phyloP scores from a whole-genome alignment of 2,797 vertebrate species.

The Helicolenus hilgendorfi region DNA sequence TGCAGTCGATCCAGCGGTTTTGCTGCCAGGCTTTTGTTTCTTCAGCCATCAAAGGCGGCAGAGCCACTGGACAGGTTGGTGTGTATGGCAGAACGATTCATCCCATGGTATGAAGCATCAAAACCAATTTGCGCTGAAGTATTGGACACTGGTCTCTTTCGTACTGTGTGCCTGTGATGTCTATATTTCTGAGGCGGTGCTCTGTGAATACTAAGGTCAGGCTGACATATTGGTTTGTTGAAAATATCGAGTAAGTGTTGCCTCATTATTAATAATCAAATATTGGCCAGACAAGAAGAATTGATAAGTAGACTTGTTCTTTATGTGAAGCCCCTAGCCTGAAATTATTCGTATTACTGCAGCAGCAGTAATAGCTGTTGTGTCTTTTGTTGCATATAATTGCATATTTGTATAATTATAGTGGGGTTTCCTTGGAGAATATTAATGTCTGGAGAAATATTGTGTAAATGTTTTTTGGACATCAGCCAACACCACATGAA shows the following conservation, averaged over 20 bases:
- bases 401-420: background rate
- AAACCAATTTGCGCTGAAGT: slow-evolving; percentile 59
- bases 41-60: slow-evolving; percentile 63
- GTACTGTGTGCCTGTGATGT: slow-evolving; percentile 54
- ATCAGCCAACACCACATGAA: background rate
- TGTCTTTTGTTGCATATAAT: background rate
- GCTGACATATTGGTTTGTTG: slow-evolving; percentile 43
- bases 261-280: slow-evolving; percentile 53
- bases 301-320: slow-evolving; percentile 6
- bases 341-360: background rate
- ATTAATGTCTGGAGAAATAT: background rate
- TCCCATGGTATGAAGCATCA: slow-evolving; percentile 61
- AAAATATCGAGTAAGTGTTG: slow-evolving; percentile 44
- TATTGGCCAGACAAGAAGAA: slow-evolving; percentile 12
- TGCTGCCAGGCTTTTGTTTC: slow-evolving; percentile 68
- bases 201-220: slow-evolving; percentile 47
- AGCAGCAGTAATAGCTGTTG: background rate
- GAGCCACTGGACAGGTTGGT: slow-evolving; percentile 67
- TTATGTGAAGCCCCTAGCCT: background rate
- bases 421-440: background rate
- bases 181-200: slow-evolving; percentile 43
- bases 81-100: slow-evolving; percentile 54
- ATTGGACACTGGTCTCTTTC: slow-evolving; percentile 37
- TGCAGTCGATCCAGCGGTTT: slow-evolving; percentile 46
- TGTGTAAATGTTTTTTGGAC: background rate